Percentiles rank a stretch among this genome's conserved stretches.
phyloP scores from a whole-genome alignment of 1,140 invertebrate species.

The Halyomorpha halys region DNA sequence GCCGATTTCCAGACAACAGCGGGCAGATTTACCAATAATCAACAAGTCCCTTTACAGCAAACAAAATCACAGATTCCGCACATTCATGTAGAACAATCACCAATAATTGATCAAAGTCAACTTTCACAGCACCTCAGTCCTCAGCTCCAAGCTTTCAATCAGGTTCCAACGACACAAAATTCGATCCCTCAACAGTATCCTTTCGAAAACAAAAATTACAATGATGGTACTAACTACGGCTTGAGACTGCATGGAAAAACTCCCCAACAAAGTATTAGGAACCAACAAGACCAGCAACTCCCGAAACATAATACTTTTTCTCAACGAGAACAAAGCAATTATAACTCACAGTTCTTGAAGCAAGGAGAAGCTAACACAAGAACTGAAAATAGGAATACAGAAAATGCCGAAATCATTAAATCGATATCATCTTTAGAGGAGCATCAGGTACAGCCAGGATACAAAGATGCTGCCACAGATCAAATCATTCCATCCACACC shows the following conservation, averaged over 20 bases:
- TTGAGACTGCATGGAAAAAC: background rate
- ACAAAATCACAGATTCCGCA: slow-evolving; percentile 23
- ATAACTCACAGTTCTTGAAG: background rate
- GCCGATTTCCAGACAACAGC: slow-evolving; percentile 21
- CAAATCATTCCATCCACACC: background rate
- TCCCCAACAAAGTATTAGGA: background rate
- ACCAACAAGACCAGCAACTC: background rate
- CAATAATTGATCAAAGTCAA: slow-evolving; percentile 22
- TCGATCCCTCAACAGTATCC: background rate
- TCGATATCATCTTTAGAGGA: slow-evolving; percentile 29
- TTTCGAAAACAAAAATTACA: slow-evolving; percentile 2
- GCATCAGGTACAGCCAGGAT: slow-evolving; percentile 24
- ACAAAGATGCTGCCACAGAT: no score
- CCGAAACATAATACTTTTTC: background rate
- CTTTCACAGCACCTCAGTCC: slow-evolving; percentile 22
- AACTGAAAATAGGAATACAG: slow-evolving; percentile 8
- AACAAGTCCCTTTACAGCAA: slow-evolving; percentile 23
- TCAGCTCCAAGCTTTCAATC: background rate
- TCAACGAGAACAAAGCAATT: background rate
- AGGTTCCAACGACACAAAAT: background rate
- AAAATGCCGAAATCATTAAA: slow-evolving; percentile 28
- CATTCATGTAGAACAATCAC: slow-evolving; percentile 23
- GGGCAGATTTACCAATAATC: background rate
- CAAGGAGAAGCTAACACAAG: background rate
- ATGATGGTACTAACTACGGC: background rate